phyloP scores from a whole-genome alignment of 2,797 vertebrate genomes.

The Limnodromus scolopaceus region DNA sequence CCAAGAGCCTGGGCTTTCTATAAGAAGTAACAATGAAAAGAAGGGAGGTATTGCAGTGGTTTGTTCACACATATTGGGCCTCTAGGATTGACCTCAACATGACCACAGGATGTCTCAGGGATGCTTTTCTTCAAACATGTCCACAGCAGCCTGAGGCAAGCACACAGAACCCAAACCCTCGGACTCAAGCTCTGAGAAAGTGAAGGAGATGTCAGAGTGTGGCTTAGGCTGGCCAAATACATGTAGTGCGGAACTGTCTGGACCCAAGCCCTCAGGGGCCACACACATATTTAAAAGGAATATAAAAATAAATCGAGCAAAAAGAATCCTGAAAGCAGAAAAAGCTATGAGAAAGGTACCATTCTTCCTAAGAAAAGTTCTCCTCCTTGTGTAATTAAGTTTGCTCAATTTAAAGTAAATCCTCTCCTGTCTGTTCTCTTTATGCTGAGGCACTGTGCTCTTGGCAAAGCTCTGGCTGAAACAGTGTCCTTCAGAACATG shows the following conservation, averaged over 20 bases:
- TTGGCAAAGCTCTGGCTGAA: neutral
- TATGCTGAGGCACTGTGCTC: neutral
- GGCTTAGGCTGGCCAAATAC: neutral
- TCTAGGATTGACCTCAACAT: neutral
- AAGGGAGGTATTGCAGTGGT: neutral
- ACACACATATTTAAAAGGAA: neutral
- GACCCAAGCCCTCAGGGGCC: neutral
- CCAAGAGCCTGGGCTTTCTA: neutral
- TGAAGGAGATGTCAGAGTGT: neutral
- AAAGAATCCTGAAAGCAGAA: neutral
- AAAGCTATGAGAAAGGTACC: neutral
- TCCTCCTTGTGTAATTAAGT: slow-evolving; percentile 22
- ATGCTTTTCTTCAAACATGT: neutral
- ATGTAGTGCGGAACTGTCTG: neutral
- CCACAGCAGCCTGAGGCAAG: accelerated
- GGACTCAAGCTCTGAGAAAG: neutral
- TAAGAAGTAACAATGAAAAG: neutral
- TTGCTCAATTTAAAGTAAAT: slow-evolving; percentile 18
- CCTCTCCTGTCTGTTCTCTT: slow-evolving; percentile 10
- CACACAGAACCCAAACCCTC: neutral
- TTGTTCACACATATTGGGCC: neutral
- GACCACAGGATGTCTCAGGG: neutral
- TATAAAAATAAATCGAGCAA: neutral
- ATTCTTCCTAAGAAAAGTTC: neutral
- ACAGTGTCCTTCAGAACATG: neutral